Conservation (phyloP, 1,140 invertebrate species). For the Eulimnadia texana region DNA sequence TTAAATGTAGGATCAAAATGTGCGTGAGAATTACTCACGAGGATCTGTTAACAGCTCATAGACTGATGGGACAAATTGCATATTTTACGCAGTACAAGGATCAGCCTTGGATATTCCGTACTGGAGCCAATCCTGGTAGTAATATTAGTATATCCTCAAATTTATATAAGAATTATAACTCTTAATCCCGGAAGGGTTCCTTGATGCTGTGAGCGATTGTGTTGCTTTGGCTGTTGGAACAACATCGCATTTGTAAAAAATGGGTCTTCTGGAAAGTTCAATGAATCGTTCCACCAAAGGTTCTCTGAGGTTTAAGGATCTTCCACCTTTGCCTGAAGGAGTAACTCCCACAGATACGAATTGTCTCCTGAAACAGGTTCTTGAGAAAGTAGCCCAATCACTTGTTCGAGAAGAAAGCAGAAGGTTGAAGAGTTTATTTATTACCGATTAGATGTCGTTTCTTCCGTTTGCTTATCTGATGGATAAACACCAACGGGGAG, state of each 20-base stretch:
- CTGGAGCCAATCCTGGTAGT: slow-evolving; percentile 32
- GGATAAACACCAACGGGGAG: slow-evolving; percentile 33
- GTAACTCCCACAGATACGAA: slow-evolving; percentile 32
- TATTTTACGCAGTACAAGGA: slow-evolving; percentile 34
- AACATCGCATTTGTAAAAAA: slow-evolving; percentile 57
- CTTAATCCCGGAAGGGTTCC: slow-evolving; percentile 32
- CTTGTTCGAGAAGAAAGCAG: no score
- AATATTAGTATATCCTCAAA: neutral
- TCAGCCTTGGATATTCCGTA: slow-evolving; percentile 28
- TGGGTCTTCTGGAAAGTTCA: slow-evolving; percentile 51
- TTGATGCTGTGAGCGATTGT: slow-evolving; percentile 34
- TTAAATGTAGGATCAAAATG: slow-evolving; percentile 59
- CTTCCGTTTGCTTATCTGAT: slow-evolving; percentile 33
- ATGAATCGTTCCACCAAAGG: slow-evolving; percentile 22
- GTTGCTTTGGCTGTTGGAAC: slow-evolving; percentile 38
- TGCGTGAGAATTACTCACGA: slow-evolving; percentile 52
- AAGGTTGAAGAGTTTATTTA: neutral
- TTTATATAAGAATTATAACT: neutral
- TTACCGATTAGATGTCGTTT: slow-evolving; percentile 34
- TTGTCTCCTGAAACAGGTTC: slow-evolving; percentile 33
- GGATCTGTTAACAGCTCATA: slow-evolving; percentile 55
- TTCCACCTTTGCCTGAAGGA: slow-evolving; percentile 19
- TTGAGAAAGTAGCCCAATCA: slow-evolving; percentile 33
- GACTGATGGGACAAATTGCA: slow-evolving; percentile 50
- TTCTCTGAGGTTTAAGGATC: slow-evolving; percentile 29